Evolutionary conservation across 2,113 vertebrate genomes (phyloP), one percentile per base, ranked within the genome.

Genomic region (Micronycteris hirsuta): DNA sequence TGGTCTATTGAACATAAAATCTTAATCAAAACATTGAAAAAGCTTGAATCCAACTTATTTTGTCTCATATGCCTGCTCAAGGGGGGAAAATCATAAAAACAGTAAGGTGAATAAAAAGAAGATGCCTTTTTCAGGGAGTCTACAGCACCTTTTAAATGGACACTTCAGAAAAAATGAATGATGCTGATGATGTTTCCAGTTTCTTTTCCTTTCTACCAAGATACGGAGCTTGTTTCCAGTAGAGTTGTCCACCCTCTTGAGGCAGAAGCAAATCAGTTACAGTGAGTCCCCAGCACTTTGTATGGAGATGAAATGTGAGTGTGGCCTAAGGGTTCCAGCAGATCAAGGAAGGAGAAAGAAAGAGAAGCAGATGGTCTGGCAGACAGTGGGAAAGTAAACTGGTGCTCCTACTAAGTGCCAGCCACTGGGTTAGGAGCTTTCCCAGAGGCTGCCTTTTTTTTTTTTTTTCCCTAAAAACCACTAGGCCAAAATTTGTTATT

Each of bases 1-100:
- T 95, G 85, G 63, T n/a, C 76, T 94, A 91, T 67, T 81, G 80
- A 90, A 92, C 61, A 81, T 93, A 94, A 97, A 96, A 93, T 77
- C 93, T 95, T 97, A 92, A 95, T 95, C 90, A 96, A 96, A 97
- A 90, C 83, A 86, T 78, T 97, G 65, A 77, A 83, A 88, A 93
- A 63, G 19, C 52, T 95, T 65, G 70, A 86, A 84, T 91, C 49
- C 24, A 89, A 70, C 70, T 96, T 89, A 24, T 56, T 96, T 90
- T 92, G 65, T 76, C 45, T 81, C 86, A 92, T 43, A 67, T 31
- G 9, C 54, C 94, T 83, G 76, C 89, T 90, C 49, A 13, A 45
- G 4, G 41, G 45, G 12, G 2, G n/a, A 86, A 86, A 92, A 89
- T 47, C 70, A 89, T 91, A 31, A 84, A 93, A 86, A 86, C 43